Evolutionary conservation across 1,140 invertebrate species (phyloP).

Genomic region (Intoshia linei): DNA sequence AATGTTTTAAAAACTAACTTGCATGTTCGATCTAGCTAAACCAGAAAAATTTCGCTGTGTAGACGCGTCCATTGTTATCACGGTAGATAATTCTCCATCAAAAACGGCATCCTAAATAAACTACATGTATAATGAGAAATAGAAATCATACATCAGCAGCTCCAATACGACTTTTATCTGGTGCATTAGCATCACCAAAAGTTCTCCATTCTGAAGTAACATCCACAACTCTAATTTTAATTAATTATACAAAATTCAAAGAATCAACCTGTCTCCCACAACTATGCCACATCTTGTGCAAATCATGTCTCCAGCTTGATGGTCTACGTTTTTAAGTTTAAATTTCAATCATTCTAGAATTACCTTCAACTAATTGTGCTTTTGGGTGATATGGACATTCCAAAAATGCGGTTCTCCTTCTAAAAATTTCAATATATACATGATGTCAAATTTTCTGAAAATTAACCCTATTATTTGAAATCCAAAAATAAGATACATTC

Average conservation of each 20-base stretch:
- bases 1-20: no score
- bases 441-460: no score
- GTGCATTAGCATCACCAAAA: conserved; percentile 74
- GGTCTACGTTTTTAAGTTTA: no score
- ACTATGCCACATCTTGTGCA: conserved; percentile 92
- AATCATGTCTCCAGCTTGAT: conserved; percentile 86
- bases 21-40: no score
- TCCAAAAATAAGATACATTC: background rate
- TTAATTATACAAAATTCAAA: background rate
- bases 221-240: conserved; percentile 51
- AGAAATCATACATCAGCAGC: conserved; percentile 23
- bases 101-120: conserved; percentile 51
- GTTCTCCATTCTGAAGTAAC: conserved; percentile 99
- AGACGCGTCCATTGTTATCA: conserved; percentile 59
- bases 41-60: no score
- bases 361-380: conserved; percentile 62
- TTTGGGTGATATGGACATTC: conserved; percentile 72
- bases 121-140: background rate
- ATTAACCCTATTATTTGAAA: no score
- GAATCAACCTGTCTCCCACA: conserved; percentile 63
- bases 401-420: conserved; percentile 24
- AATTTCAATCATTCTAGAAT: no score
- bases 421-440: no score
- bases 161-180: conserved; percentile 92
- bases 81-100: conserved; percentile 71